These are phyloP conservation scores for Speoplatyrhinus poulsoni DNA, from an alignment of 2,113 vertebrate species.

Conservation along the genomic window DNA sequence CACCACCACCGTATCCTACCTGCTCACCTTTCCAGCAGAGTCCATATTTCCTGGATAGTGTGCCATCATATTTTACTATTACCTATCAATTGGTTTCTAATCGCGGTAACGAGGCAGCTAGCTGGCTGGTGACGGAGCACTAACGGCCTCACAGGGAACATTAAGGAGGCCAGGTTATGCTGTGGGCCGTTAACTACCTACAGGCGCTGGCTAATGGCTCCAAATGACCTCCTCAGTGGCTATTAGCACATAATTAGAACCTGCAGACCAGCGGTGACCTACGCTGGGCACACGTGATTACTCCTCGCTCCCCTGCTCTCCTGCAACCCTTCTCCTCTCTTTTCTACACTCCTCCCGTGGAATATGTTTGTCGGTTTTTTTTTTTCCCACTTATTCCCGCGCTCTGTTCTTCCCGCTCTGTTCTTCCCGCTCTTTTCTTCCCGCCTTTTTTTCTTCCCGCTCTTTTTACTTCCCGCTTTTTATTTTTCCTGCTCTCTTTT, in stretches of 20 bases:
- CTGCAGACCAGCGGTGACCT: constrained; percentile 83
- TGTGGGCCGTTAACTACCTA: constrained; percentile 86
- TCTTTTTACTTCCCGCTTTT: neutral
- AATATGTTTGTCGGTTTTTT: neutral
- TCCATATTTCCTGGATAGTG: constrained; percentile 75
- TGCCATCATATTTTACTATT: constrained; percentile 83
- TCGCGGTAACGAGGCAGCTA: constrained; percentile 81
- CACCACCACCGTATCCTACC: constrained; percentile 33
- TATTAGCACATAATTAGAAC: constrained; percentile 87
- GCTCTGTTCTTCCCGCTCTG: neutral
- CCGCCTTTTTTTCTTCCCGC: neutral
- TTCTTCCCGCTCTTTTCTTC: neutral
- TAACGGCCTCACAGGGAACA: constrained; percentile 84
- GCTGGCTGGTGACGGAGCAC: constrained; percentile 80
- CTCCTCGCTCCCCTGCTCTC: constrained; percentile 52
- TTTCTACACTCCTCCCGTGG: neutral
- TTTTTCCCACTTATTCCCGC: neutral
- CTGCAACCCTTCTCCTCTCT: neutral
- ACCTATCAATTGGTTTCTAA: constrained; percentile 87
- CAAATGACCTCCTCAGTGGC: constrained; percentile 86
- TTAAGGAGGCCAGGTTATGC: constrained; percentile 83
- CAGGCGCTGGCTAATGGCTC: constrained; percentile 83
- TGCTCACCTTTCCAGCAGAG: constrained; percentile 64
- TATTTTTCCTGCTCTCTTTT: neutral
- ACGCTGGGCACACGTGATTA: constrained; percentile 76